Percentiles rank a stretch among this genome's conserved stretches.
Evolutionary conservation across 2,888 invertebrate species (phyloP).

Genomic region (Luffia ferchaultella): DNA sequence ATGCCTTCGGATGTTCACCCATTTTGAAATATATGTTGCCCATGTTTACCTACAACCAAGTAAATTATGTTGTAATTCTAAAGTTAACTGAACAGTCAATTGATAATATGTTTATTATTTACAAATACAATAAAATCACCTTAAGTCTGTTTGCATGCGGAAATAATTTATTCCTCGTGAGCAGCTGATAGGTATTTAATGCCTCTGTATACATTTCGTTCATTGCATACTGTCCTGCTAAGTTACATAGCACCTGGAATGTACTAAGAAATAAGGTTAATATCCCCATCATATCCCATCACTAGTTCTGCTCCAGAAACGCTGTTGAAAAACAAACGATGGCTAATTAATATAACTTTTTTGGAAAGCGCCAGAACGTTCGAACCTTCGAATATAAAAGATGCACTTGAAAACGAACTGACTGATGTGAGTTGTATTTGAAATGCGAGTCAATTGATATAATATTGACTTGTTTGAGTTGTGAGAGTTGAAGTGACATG

Average conservation of each 20-base stretch:
- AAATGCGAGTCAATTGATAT: too few species aligned
- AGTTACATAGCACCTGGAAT: conserved; percentile 88
- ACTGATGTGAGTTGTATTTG: too few species aligned
- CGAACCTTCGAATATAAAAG: too few species aligned
- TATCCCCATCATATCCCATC: too few species aligned
- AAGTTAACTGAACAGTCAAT: not conserved
- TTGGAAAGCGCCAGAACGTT: too few species aligned
- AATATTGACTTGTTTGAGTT: too few species aligned
- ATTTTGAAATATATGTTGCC: conserved; percentile 97
- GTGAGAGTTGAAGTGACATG: too few species aligned
- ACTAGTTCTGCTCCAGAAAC: too few species aligned
- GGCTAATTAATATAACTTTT: too few species aligned
- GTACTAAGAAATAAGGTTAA: too few species aligned
- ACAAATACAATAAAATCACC: conserved; percentile 55
- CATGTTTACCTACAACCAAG: conserved; percentile 75
- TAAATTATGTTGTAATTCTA: not conserved
- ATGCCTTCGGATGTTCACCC: conserved; percentile 91
- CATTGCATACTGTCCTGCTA: conserved; percentile 93
- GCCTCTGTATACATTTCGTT: conserved; percentile 97
- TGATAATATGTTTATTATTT: not conserved
- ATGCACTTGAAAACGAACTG: too few species aligned
- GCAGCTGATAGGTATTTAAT: conserved; percentile 92
- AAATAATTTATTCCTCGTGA: conserved; percentile 93
- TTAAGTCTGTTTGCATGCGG: conserved; percentile 92
- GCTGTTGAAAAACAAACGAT: too few species aligned